Evolutionary conservation across 2,888 invertebrate species (phyloP), one percentile per base, ranked within the genome.

Genomic region (Trichopria drosophilae): DNA sequence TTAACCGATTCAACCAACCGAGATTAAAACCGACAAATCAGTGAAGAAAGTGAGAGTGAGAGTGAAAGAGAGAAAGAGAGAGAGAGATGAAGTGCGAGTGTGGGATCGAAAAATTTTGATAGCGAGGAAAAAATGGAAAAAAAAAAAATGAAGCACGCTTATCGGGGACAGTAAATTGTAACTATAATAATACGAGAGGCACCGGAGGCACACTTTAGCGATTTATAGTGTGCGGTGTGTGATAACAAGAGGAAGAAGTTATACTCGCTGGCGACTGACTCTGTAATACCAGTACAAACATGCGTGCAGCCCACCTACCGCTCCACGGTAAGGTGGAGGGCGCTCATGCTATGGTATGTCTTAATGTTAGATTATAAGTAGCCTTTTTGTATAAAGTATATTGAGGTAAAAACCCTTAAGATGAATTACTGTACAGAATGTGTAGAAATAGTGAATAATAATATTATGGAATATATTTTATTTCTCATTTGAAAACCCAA

Each of bases 371-470:
- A 73, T 74, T 71, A 71, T 75, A 75, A 75, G 74, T 74, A 75
- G 74, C 73, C 72, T 74, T 75, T 75, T 75, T 75, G 75, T 75
- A 75, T 75, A 75, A 75, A 75, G 74, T 75, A 73, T 75, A 75
- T 73, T 72, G 73, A 74, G 73, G 73, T 71, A 69, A 62, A 68
- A 69, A 70, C 66, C 72, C 71, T 73, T 73, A 69, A 73, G 69
- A 67, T 70, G 72, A 75, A 73, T 74, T 73, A 74, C 72, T 75
- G 75, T 75, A 75, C 75, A 75, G 75, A 75, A 73, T 75, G 72
- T 75, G 74, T 75, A 75, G 75, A 73, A 71, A 74, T 75, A 75
- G 74, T 72, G 71, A 74, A 74, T 74, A 73, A 73, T 74, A 75
- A 73, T 73, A 75, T 73, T 74, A 74, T 73, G 72, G 73, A 75